Evolutionary conservation across 1,140 invertebrate genomes (phyloP), one percentile per base, ranked within the genome.

Genomic region (Elymnias hypermnestra): DNA sequence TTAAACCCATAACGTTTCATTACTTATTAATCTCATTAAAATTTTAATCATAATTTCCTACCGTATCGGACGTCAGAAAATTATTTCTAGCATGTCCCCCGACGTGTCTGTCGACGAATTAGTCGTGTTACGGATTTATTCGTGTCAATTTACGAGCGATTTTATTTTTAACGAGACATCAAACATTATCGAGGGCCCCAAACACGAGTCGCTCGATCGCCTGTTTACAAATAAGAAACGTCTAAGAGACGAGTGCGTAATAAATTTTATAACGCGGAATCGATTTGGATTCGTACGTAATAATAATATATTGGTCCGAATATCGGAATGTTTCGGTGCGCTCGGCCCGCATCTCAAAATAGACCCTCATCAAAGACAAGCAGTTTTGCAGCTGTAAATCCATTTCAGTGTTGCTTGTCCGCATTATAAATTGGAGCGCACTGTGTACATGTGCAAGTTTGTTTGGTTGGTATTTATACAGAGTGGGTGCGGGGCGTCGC

Each of bases 341-440:
- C 72, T 72, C 75, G 67, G 74, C 68, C 57, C 73, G 65, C 62
- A 59, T 77, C 79, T 72, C 57, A 72, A 85, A 85, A 85, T 85
- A 85, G 73, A 78, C 72, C 71, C 77, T 83, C 82, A 85, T 85
- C 82, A 85, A 85, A 85, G 82, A 83, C 82, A 76, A 82, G 72
- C 79, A 85, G 82, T 77, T 81, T 81, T 81, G 77, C 75, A 82
- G 79, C 82, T 82, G 82, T 85, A 85, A 85, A 83, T 83, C 79
- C 75, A 81, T 82, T 83, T 85, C 76, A 82, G 65, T 74, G 72
- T 81, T 68, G 75, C 72, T 74, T 76, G 75, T 82, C 75, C 66
- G 75, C 68, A 72, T 81, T 85, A 83, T 83, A 83, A 83, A 85
- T 83, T 76, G 73, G 70, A 72, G 57, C 64, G 57, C 60, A 55